phyloP scores from a whole-genome alignment of 2,888 invertebrate genomes.

The Lapara coniferarum region DNA sequence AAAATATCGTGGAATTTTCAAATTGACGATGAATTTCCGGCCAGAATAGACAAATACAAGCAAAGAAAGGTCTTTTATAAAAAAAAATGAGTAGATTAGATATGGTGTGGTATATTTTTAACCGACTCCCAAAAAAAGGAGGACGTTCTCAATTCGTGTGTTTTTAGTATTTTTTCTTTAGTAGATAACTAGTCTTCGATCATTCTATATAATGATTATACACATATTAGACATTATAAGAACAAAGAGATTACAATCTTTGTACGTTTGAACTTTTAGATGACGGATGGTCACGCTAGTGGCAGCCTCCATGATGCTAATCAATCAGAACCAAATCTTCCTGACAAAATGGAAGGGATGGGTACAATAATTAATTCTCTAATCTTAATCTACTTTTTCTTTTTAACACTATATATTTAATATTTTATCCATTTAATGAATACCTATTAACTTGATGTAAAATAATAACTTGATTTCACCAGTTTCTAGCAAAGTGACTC shows the following conservation, averaged over 20 bases:
- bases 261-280: background rate
- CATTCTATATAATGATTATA: too few species aligned
- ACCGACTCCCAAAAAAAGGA: too few species aligned
- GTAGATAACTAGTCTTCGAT: too few species aligned
- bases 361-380: background rate
- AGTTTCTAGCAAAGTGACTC: conserved; percentile 66
- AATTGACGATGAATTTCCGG: conserved; percentile 72
- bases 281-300: background rate
- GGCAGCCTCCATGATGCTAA: conserved; percentile 24
- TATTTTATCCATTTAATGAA: background rate
- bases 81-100: background rate
- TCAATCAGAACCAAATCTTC: conserved; percentile 23
- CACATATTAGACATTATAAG: too few species aligned
- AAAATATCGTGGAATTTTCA: conserved; percentile 70
- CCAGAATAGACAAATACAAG: conserved; percentile 59
- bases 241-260: background rate
- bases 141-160: too few species aligned
- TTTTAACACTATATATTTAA: conserved; percentile 16
- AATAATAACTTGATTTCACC: conserved; percentile 28
- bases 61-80: conserved; percentile 35
- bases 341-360: conserved; percentile 31
- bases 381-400: too few species aligned
- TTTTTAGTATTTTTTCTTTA: too few species aligned
- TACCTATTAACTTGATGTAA: background rate
- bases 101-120: background rate